These are phyloP conservation scores for Pseudonaja textilis DNA, from an alignment of 2,113 vertebrate genomes.

Conservation along the genomic window DNA sequence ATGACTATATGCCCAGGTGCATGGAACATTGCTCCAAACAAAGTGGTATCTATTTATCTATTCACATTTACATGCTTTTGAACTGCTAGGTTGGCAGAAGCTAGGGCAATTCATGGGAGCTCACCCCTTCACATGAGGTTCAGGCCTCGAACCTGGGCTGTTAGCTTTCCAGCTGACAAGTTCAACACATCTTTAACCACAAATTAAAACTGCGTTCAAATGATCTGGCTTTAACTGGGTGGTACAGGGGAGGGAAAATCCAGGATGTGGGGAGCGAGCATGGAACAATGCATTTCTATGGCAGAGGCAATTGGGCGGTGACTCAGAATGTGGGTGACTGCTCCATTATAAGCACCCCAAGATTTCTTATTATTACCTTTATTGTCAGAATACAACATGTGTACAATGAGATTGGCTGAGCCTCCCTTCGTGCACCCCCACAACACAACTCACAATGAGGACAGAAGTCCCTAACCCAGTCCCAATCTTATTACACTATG, in stretches of 20 bases:
- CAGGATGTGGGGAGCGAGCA: background rate
- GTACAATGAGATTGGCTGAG: too few species aligned
- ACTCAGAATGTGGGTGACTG: background rate
- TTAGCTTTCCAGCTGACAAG: background rate
- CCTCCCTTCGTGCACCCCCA: too few species aligned
- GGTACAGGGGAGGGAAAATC: background rate
- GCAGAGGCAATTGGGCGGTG: background rate
- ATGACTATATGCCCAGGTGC: background rate
- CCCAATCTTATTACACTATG: too few species aligned
- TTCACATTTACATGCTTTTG: background rate
- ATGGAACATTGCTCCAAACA: background rate
- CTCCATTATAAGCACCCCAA: background rate
- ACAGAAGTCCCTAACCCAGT: too few species aligned
- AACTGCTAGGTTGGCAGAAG: too few species aligned
- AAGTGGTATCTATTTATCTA: background rate
- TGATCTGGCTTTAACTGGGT: background rate
- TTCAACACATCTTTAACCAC: background rate
- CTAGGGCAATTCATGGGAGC: too few species aligned
- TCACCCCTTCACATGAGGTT: too few species aligned
- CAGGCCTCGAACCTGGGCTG: too few species aligned
- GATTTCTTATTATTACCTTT: background rate
- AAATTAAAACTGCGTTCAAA: background rate
- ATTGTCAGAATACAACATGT: too few species aligned
- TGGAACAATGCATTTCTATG: background rate
- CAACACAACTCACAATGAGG: too few species aligned